These are phyloP conservation scores for Scatophagus argus DNA, from an alignment of 2,113 vertebrate species.

Conservation along the genomic window DNA sequence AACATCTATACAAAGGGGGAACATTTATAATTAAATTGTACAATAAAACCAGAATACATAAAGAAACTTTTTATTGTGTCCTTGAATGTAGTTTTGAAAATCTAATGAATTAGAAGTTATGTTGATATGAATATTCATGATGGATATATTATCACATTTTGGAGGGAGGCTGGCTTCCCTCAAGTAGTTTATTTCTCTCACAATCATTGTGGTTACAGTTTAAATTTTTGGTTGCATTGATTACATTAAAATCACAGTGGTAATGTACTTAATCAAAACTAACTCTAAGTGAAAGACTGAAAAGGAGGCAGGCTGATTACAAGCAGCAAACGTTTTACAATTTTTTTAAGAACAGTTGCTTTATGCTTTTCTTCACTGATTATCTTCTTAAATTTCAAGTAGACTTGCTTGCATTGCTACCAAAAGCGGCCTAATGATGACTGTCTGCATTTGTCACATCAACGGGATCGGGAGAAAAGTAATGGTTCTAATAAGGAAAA, in stretches of 20 bases:
- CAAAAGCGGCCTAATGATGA: neutral
- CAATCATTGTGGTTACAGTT: too few relatives aligned
- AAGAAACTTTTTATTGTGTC: neutral
- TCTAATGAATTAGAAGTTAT: neutral
- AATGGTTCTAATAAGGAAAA: neutral
- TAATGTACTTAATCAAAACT: neutral
- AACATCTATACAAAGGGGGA: neutral
- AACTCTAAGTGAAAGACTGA: neutral
- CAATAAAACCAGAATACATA: too few relatives aligned
- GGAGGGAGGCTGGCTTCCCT: neutral
- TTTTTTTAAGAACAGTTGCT: too few relatives aligned
- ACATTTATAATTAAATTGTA: neutral
- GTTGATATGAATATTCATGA: neutral
- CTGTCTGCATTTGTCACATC: too few relatives aligned
- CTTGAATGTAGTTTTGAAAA: neutral
- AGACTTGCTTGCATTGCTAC: neutral
- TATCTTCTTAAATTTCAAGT: too few relatives aligned
- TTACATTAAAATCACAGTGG: neutral
- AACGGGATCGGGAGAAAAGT: too few relatives aligned
- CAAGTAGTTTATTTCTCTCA: neutral
- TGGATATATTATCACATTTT: neutral
- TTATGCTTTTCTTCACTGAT: neutral
- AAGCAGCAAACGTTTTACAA: too few relatives aligned
- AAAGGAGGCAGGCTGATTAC: too few relatives aligned
- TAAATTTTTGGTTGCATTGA: too few relatives aligned